phyloP scores from a whole-genome alignment of 2,888 invertebrate genomes.

The Tyria jacobaeae region DNA sequence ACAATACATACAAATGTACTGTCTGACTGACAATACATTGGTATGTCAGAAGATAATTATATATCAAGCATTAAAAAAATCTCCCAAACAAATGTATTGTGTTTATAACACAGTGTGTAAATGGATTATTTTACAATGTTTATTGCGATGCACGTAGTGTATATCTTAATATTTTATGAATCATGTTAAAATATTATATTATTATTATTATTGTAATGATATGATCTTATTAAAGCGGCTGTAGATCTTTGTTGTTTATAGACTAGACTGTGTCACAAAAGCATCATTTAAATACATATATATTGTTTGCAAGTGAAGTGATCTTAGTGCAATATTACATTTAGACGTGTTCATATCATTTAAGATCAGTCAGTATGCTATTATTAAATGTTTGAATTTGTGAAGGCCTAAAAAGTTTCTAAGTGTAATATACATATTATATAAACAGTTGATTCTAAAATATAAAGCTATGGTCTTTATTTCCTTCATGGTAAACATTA shows the following conservation, averaged over 20 bases:
- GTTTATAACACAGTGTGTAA: neutral
- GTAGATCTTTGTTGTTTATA: neutral
- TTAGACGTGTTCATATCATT: neutral
- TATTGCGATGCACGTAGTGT: neutral
- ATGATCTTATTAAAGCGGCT: neutral
- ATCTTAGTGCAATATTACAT: neutral
- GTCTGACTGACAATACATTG: no score
- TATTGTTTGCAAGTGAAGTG: neutral
- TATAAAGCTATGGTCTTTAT: no score
- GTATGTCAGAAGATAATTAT: no score
- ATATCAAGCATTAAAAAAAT: no score
- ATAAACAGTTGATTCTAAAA: no score
- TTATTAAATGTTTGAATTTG: neutral
- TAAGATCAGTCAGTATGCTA: neutral
- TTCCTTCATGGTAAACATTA: slow-evolving; percentile 14
- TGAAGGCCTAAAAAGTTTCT: slow-evolving; percentile 13
- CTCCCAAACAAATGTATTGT: neutral
- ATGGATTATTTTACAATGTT: neutral
- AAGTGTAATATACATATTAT: neutral
- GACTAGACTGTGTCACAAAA: neutral
- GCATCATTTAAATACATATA: neutral
- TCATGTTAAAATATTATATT: neutral
- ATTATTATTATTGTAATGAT: neutral
- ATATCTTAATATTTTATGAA: neutral
- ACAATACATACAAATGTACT: no score